Conservation (phyloP, 2,113 vertebrate species). For the Brachirus orientalis region DNA sequence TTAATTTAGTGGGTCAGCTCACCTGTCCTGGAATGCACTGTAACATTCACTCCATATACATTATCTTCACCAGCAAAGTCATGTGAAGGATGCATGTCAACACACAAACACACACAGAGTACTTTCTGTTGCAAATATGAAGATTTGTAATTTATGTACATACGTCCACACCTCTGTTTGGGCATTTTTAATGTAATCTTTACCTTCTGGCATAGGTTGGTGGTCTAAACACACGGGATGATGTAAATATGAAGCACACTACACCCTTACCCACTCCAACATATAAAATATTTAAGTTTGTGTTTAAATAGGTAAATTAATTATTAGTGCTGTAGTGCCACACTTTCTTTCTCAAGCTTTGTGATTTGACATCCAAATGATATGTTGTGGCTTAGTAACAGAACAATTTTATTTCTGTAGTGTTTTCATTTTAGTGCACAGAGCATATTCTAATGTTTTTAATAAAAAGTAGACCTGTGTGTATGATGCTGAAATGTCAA, state of each 20-base stretch:
- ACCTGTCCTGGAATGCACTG: constrained; percentile 24
- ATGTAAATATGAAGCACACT: constrained; percentile 52
- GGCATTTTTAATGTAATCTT: constrained; percentile 45
- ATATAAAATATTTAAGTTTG: constrained; percentile 38
- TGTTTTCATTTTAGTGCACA: constrained; percentile 50
- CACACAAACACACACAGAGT: constrained; percentile 6
- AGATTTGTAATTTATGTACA: constrained; percentile 46
- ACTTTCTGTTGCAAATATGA: constrained; percentile 11
- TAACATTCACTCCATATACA: constrained; percentile 9
- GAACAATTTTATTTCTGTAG: constrained; percentile 39
- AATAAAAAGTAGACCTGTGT: constrained; percentile 42
- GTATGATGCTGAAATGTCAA: constrained; percentile 28
- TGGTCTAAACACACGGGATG: constrained; percentile 16
- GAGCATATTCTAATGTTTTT: constrained; percentile 57
- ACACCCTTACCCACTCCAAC: constrained; percentile 23
- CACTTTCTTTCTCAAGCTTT: constrained; percentile 11
- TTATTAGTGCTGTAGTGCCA: constrained; percentile 27
- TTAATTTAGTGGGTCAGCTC: not conserved
- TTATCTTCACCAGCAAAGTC: constrained; percentile 33
- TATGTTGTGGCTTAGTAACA: constrained; percentile 22
- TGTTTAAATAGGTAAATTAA: constrained; percentile 48
- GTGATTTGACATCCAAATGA: constrained; percentile 39
- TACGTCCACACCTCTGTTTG: constrained; percentile 20
- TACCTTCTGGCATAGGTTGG: not conserved
- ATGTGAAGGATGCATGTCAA: constrained; percentile 7